Evolutionary conservation across 2,888 invertebrate genomes (phyloP), one percentile per base, ranked within the genome.

Genomic region (Dryococelus australis): DNA sequence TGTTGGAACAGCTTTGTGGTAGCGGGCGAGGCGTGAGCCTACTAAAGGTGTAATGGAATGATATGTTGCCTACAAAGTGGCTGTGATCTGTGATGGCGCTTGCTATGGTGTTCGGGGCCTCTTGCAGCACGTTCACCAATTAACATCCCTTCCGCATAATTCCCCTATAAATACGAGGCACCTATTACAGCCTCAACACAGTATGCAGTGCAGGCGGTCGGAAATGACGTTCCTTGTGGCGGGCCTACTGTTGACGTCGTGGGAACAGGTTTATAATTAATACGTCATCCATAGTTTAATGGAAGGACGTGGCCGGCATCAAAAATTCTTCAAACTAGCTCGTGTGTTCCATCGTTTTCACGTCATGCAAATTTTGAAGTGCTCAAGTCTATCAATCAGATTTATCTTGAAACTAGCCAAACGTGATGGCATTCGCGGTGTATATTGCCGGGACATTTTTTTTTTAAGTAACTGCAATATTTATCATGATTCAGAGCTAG

Each of bases 241-340:
- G n/a, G 65, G 16, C 65, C 65, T 20, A 65, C 65, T 65, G 65
- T 65, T 65, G n/a, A 65, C n/a, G 65, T 65, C 16, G n/a, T 65
- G 65, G n/a, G 65, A 65, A 65, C 65, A 65, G 65, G 65, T 65
- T 65, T 65, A 65, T 65, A 65, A 65, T 65, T 65, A 65, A 65
- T 65, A 65, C 65, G 65, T 65, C 65, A 65, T 65, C 65, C 65
- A 65, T 65, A 65, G 6, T 65, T 65, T 65, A 65, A 65, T 65
- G 65, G 65, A 65, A 65, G 24, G n/a, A 65, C 65, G 65, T 65
- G 65, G 65, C n/a, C 16, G 20, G 24, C 65, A 65, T 65, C 51
- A 65, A 16, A 16, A 65, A n/a, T 65, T 0, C 65, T 20, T 65
- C n/a, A 65, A 65, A 65, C 65, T 51, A n/a, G 65, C 65, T 20